These are phyloP conservation scores for Pygoscelis adeliae DNA, from an alignment of 2,113 vertebrate genomes.

Conservation along the genomic window DNA sequence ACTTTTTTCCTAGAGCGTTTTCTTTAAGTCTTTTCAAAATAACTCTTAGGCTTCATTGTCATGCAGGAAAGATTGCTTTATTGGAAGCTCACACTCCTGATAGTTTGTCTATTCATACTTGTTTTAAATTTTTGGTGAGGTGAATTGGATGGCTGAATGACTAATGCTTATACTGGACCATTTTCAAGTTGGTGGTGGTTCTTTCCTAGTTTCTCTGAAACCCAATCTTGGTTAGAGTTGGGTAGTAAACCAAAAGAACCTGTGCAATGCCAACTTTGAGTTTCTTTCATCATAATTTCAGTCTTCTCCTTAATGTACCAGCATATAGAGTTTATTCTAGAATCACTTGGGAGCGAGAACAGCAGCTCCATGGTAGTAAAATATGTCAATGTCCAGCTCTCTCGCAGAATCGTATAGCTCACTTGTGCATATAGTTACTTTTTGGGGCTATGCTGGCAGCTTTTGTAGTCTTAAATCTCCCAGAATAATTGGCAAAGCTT, in stretches of 20 bases:
- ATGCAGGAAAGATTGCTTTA: neutral
- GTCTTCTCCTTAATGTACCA: neutral
- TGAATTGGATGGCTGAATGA: neutral
- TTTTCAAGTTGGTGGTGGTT: neutral
- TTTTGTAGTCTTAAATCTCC: neutral
- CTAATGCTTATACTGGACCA: neutral
- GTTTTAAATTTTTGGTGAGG: neutral
- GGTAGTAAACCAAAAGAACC: neutral
- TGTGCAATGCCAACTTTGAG: neutral
- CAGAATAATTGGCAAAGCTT: constrained; percentile 2
- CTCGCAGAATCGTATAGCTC: neutral
- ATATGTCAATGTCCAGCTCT: neutral
- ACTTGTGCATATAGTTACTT: neutral
- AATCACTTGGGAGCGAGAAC: neutral
- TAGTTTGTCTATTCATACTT: neutral
- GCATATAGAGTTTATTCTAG: neutral
- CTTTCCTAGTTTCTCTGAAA: neutral
- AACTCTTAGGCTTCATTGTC: neutral
- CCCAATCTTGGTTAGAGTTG: neutral
- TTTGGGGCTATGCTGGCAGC: neutral
- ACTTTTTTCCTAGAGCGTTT: neutral
- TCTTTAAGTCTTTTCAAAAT: neutral
- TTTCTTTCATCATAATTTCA: neutral
- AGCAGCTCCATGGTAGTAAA: neutral
- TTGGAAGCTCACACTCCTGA: neutral